Evolutionary conservation across 92 coral and sea anemone genomes (phyloP).

Genomic region (Chrysogorgia sp.): DNA sequence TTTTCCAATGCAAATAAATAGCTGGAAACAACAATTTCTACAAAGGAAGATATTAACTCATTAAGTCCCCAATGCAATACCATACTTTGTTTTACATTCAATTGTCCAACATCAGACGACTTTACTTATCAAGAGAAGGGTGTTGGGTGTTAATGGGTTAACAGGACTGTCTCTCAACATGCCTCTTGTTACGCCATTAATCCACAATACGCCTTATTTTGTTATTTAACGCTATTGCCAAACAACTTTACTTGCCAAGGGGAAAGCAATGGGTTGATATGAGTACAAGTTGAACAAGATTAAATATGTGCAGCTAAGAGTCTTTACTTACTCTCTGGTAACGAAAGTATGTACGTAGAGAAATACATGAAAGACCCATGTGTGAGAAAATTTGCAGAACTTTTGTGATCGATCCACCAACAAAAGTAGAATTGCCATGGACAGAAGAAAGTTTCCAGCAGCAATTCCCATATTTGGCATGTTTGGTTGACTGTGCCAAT

Average conservation of each 20-base stretch:
- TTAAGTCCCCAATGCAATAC: neutral
- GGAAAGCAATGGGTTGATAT: conserved; percentile 1
- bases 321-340: conserved; percentile 19
- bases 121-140: too few relatives aligned
- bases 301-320: neutral
- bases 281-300: conserved; percentile 6
- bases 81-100: too few relatives aligned
- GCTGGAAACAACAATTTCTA: conserved; percentile 30
- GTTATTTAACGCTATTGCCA: neutral
- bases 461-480: conserved; percentile 42
- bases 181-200: too few relatives aligned
- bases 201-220: too few relatives aligned
- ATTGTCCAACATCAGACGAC: too few relatives aligned
- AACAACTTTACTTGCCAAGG: neutral
- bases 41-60: neutral
- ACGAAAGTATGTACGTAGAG: conserved; percentile 20
- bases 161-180: too few relatives aligned
- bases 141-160: too few relatives aligned
- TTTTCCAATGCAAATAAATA: conserved; percentile 32
- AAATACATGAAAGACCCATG: too few relatives aligned
- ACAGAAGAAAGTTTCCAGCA: conserved; percentile 57
- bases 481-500: conserved; percentile 49
- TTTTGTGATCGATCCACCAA: neutral
- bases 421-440: conserved; percentile 29
- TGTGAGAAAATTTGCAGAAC: neutral